Base-by-base conservation (phyloP, 2,113 vertebrate genomes). In the Channa argus region DNA sequence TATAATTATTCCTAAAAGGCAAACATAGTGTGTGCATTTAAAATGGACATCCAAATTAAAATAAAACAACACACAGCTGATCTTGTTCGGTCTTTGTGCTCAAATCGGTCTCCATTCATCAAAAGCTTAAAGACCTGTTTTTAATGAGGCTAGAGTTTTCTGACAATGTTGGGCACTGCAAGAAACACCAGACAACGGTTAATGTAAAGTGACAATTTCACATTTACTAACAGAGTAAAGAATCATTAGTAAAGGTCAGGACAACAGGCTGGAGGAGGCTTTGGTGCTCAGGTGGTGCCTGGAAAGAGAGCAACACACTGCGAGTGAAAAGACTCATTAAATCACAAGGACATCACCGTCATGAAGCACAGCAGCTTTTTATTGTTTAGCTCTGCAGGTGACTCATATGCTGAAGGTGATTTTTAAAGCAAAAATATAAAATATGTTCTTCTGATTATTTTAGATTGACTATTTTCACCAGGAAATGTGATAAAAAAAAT, bases 131-230 rank as follows among this genome's bases (percentile, higher is more conserved):
- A 83, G 74, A 37, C 47, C 6, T 41, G 2, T 34, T 74, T 61
- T 66, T 79, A 86, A 77, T 82, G 69, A 87, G 82, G 63, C 36
- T 55, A 1, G 6, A 36, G 41, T 67, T 74, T 59, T 36, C 45
- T 63, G 80, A 73, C 84, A 83, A 59, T 68, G 70, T 63, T 44
- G 34, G 78, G 38, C 38, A 12, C 83, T 68, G 80, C 34, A 37
- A 67, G 55, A 65, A 52, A 79, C 82, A 74, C 75, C 69, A 70
- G 63, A 80, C 82, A 79, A 88, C 61, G 5, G 61, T 53, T 82
- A 82, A 92, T 89, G 77, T 80, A 86, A 80, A 84, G 74, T 89
- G 89, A 90, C 89, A 89, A 86, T 82, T 90, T 91, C 82, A 87
- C 88, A 89, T 91, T 91, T 85, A 84, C 83, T 74, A 85, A 63